Percentiles rank a stretch among this genome's conserved stretches.
phyloP scores from a whole-genome alignment of 2,888 invertebrate species.

The Xestia xanthographa region DNA sequence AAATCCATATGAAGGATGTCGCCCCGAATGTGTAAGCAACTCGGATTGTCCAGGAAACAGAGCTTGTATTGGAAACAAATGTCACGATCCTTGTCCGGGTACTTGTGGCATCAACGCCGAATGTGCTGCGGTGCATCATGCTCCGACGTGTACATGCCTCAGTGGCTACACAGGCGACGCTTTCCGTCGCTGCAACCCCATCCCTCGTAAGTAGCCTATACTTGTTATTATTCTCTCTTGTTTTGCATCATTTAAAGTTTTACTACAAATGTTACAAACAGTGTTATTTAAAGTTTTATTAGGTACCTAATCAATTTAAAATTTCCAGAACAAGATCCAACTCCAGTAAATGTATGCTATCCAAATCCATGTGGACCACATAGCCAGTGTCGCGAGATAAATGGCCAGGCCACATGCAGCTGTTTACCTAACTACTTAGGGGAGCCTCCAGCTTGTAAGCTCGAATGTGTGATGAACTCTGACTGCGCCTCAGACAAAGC shows the following conservation, averaged over 20 bases:
- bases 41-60: conserved; percentile 93
- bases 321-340: conserved; percentile 83
- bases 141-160: conserved; percentile 92
- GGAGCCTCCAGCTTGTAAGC: conserved; percentile 92
- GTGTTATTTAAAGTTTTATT: background rate
- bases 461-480: conserved; percentile 92
- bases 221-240: background rate
- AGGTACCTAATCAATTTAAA: background rate
- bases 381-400: conserved; percentile 91
- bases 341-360: conserved; percentile 87
- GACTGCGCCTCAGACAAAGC: conserved; percentile 92
- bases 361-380: conserved; percentile 92
- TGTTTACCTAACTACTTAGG: conserved; percentile 93
- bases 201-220: conserved; percentile 80
- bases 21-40: conserved; percentile 93
- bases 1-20: conserved; percentile 94
- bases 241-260: background rate
- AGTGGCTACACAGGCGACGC: conserved; percentile 92
- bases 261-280: no score
- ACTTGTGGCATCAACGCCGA: conserved; percentile 94
- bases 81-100: conserved; percentile 94
- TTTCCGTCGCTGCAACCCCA: conserved; percentile 87
- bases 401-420: conserved; percentile 92
- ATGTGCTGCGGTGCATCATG: conserved; percentile 93
- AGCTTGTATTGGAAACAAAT: conserved; percentile 94